Evolutionary conservation across 2,113 vertebrate genomes (phyloP), one percentile per base, ranked within the genome.

Genomic region (Mobula hypostoma): DNA sequence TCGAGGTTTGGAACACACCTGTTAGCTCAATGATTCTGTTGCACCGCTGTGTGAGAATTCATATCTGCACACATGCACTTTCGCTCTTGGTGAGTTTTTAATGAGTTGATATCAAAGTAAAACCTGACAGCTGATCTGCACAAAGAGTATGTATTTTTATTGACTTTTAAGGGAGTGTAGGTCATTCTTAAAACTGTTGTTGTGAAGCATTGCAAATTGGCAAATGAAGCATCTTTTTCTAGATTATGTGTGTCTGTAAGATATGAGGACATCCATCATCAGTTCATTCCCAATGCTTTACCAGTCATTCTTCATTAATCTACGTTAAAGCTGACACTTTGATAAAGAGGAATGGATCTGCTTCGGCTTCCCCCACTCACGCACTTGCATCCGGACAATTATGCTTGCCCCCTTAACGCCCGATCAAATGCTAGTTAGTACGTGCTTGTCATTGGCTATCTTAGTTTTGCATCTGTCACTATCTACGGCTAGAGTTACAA

Each of bases 381-480:
- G 15, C 19, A 9, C 4, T 1, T 17, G 12, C 9, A 74, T 24
- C 2, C 29, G n/a, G 27, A 56, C 29, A 24, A 90, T 87, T 94
- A 90, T 61, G 61, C 14, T 32, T 85, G 61, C 9, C 48, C 48
- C 29, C 80, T 82, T 15, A 58, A 66, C 5, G 5, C 27, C 85
- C n/a, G n/a, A 12, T 76, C 78, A 90, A 14, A 7, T 58, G 19
- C 63, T 87, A 36, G 80, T 83, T 76, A 58, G 83, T 11, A 21
- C 32, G 5, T 27, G 9, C 90, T 32, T 63, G 68, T 90, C 68
- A 87, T 24, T 85, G 24, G 72, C 48, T 94, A 79, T 94, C 85
- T 79, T 94, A 0, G 94, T 94, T 7, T 61, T 15, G 40, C 8
- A 94, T 7, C 94, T 95, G 12, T 63, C 90, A 48, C 9, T 74